Evolutionary conservation across 2,888 invertebrate genomes (phyloP).

Genomic region (Napeogenes inachia): DNA sequence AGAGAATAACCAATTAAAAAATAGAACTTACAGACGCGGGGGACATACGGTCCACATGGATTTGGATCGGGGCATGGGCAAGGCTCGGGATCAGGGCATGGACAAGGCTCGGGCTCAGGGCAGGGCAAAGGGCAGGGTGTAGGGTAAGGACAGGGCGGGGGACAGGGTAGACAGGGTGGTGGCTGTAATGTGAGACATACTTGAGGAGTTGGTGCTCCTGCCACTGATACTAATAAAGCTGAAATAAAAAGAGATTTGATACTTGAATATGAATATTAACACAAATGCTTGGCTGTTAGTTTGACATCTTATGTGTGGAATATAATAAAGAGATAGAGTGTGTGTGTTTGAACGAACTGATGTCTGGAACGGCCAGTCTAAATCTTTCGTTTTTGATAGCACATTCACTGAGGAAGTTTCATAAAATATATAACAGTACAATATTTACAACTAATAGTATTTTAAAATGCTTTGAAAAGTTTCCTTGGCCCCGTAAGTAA

Average conservation of each 20-base stretch:
- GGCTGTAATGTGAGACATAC: conserved; percentile 23
- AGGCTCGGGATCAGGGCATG: conserved; percentile 29
- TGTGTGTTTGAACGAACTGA: no score
- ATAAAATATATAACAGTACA: no score
- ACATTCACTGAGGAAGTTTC: no score
- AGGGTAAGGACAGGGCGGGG: conserved; percentile 33
- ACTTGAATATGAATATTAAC: neutral
- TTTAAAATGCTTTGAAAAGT: no score
- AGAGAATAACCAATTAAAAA: conserved; percentile 9
- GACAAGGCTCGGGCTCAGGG: conserved; percentile 31
- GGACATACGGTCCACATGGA: conserved; percentile 12
- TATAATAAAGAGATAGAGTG: no score
- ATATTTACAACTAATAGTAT: no score
- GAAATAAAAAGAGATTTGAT: conserved; percentile 18
- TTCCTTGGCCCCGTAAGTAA: no score
- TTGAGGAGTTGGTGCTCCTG: conserved; percentile 52
- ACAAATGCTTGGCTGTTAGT: no score
- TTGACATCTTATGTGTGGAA: no score
- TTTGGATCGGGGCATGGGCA: neutral
- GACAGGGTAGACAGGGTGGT: conserved; percentile 28
- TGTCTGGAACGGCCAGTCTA: no score
- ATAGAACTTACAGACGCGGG: conserved; percentile 23
- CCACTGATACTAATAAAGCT: conserved; percentile 54
- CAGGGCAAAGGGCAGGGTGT: conserved; percentile 25
- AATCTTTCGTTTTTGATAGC: no score